Evolutionary conservation across 2,888 invertebrate genomes (phyloP).

Genomic region (Synergus umbraculus): DNA sequence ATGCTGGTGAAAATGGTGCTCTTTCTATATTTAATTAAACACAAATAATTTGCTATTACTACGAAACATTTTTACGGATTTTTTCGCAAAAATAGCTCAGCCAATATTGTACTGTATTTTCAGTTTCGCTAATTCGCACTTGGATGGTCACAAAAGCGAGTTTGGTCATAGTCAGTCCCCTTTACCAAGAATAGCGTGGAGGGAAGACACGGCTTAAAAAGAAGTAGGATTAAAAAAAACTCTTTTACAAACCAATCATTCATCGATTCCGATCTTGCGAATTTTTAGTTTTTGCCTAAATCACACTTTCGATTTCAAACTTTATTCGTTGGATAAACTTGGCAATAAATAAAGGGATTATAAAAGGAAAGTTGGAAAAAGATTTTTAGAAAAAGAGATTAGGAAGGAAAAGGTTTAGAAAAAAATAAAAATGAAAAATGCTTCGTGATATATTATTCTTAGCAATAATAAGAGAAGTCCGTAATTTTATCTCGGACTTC

Average conservation of each 20-base stretch:
- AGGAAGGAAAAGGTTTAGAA: too few relatives aligned
- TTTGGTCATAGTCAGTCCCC: too few relatives aligned
- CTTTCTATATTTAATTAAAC: background rate
- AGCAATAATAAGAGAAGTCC: slow-evolving; percentile 46
- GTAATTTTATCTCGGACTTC: slow-evolving; percentile 43
- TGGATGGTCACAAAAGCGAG: too few relatives aligned
- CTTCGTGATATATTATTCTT: background rate
- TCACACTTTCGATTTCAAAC: background rate
- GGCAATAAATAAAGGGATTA: background rate
- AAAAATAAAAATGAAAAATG: background rate
- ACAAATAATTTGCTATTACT: background rate
- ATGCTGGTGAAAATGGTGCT: slow-evolving; percentile 2
- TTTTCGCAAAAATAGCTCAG: too few relatives aligned
- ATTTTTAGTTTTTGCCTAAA: background rate
- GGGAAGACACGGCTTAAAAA: too few relatives aligned
- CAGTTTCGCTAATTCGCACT: too few relatives aligned
- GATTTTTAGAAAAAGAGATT: too few relatives aligned
- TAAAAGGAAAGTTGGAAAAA: too few relatives aligned
- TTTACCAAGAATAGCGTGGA: too few relatives aligned
- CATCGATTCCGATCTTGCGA: background rate
- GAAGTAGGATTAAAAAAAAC: too few relatives aligned
- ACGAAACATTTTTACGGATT: too few relatives aligned
- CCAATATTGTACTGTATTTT: too few relatives aligned
- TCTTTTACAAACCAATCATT: background rate
- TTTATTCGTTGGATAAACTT: slow-evolving; percentile 3